Evolutionary conservation across 2,113 vertebrate species (phyloP).

Genomic region (Romanogobio albipinnatus): DNA sequence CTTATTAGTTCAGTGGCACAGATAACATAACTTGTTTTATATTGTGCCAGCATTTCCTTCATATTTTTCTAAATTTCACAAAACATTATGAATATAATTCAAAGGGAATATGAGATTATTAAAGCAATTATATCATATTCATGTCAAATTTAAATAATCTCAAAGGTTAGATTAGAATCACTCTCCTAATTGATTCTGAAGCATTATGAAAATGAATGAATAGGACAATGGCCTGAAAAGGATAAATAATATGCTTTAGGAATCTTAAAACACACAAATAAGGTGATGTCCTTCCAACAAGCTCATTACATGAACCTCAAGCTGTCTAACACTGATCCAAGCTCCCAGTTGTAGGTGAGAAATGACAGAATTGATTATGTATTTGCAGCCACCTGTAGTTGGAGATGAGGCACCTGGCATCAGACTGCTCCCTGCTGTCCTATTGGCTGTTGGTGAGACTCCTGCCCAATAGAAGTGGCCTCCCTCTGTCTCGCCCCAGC

Average conservation of each 20-base stretch:
- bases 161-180: not conserved
- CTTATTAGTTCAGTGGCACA: not conserved
- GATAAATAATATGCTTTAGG: constrained; percentile 1
- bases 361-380: constrained; percentile 41
- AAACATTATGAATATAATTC: not conserved
- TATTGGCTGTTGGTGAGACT: constrained; percentile 42
- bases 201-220: not conserved
- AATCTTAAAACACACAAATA: constrained; percentile 14
- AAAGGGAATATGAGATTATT: too few relatives aligned
- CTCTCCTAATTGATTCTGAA: not conserved
- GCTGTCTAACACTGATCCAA: constrained; percentile 40
- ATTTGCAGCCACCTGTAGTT: constrained; percentile 48
- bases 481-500: constrained; percentile 38
- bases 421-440: constrained; percentile 44
- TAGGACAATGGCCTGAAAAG: not conserved
- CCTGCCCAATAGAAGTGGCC: constrained; percentile 35
- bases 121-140: too few relatives aligned
- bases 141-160: not conserved
- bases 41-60: not conserved
- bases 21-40: not conserved
- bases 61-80: not conserved
- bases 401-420: constrained; percentile 50
- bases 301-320: constrained; percentile 42
- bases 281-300: not conserved
- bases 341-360: constrained; percentile 42